These are phyloP conservation scores for Tetrax tetrax DNA, from an alignment of 2,113 vertebrate species.

Conservation along the genomic window DNA sequence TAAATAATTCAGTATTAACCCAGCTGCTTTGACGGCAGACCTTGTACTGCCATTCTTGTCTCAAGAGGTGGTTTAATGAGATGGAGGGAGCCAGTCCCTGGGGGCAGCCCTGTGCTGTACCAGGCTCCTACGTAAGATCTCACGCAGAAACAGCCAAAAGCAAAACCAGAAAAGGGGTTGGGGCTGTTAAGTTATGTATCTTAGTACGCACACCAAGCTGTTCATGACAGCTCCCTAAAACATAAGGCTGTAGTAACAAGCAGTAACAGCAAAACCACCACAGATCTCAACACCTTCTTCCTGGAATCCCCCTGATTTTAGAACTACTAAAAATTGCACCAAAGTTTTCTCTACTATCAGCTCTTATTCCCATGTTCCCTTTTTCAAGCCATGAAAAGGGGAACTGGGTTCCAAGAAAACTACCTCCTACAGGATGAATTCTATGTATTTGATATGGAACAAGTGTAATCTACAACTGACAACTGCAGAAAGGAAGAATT, in stretches of 20 bases:
- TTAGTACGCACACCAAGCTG: background rate
- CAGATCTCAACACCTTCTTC: background rate
- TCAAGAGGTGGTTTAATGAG: background rate
- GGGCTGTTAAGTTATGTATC: background rate
- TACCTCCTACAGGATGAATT: background rate
- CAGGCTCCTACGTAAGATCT: background rate
- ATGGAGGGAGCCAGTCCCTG: background rate
- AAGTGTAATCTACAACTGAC: background rate
- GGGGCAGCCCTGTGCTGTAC: background rate
- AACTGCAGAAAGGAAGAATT: background rate
- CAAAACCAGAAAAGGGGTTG: background rate
- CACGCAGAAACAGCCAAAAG: background rate
- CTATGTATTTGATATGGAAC: rapidly evolving
- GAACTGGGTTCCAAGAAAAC: background rate
- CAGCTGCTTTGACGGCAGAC: background rate
- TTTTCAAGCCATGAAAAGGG: background rate
- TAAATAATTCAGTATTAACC: background rate
- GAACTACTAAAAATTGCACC: background rate
- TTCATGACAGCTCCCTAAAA: background rate
- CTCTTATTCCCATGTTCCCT: background rate
- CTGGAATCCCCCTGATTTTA: background rate
- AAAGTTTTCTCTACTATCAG: rapidly evolving
- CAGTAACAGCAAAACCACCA: background rate
- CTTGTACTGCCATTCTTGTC: background rate
- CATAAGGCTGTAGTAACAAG: background rate